A percentile compares a stretch with the other conserved stretches of the same genome.
Evolutionary conservation across 2,113 vertebrate species (phyloP).

Genomic region (Beaufortia kweichowensis): DNA sequence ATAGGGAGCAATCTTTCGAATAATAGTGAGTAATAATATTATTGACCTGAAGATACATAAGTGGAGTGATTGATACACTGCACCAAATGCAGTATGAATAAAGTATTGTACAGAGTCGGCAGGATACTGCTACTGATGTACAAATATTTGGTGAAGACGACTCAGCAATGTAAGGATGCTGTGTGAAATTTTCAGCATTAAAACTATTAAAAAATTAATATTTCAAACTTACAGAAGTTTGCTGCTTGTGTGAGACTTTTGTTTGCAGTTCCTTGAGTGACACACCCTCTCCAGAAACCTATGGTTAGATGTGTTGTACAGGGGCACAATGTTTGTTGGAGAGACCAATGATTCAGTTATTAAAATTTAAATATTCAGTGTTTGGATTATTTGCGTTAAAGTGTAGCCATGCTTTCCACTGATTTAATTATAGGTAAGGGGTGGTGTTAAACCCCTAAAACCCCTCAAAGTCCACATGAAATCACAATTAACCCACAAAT

Average conservation of each 20-base stretch:
- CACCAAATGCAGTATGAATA: conserved; percentile 48
- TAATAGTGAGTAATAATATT: conserved; percentile 25
- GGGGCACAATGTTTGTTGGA: no score
- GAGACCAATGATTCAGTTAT: no score
- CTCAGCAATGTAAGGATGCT: conserved; percentile 32
- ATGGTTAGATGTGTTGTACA: no score
- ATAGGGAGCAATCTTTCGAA: conserved; percentile 42
- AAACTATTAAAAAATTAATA: no score
- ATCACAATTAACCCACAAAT: no score
- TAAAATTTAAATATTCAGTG: no score
- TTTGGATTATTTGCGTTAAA: no score
- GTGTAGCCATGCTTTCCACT: no score
- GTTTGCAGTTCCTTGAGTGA: neutral
- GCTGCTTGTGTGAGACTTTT: neutral
- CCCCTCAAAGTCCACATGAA: no score
- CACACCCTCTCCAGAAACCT: no score
- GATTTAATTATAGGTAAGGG: no score
- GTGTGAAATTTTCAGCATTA: conserved; percentile 66
- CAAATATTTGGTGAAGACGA: conserved; percentile 39
- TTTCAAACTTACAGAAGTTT: neutral
- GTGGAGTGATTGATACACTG: neutral
- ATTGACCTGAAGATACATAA: conserved; percentile 35
- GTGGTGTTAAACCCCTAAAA: no score
- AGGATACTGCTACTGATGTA: conserved; percentile 62
- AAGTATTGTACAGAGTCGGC: conserved; percentile 24